Percentiles rank a stretch among this genome's conserved stretches.
These are phyloP conservation scores for Oreonectes daqikongensis DNA, from an alignment of 2,797 vertebrate genomes.

Conservation along the genomic window DNA sequence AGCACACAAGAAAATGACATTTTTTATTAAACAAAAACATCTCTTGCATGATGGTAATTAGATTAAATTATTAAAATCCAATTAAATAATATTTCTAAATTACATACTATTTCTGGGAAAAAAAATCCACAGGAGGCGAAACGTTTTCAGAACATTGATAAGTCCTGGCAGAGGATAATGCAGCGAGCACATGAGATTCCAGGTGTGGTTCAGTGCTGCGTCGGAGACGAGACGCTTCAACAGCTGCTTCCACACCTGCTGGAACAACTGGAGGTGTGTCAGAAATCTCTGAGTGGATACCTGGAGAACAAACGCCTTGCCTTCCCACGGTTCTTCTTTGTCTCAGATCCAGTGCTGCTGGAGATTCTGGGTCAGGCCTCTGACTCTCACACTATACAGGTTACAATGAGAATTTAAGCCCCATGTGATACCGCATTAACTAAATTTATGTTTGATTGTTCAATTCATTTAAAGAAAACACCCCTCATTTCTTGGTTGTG, in stretches of 20 bases:
- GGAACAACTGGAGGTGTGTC: slow-evolving; percentile 83
- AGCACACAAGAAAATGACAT: no score
- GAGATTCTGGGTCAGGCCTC: slow-evolving; percentile 88
- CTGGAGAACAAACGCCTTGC: slow-evolving; percentile 85
- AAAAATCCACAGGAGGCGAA: slow-evolving; percentile 76
- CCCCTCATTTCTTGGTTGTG: background rate
- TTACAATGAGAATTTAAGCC: slow-evolving; percentile 46
- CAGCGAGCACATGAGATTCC: slow-evolving; percentile 82
- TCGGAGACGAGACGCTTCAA: slow-evolving; percentile 82
- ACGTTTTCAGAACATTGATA: slow-evolving; percentile 86
- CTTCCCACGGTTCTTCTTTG: slow-evolving; percentile 88
- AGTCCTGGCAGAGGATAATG: slow-evolving; percentile 87
- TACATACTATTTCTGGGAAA: background rate
- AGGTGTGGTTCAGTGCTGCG: slow-evolving; percentile 82
- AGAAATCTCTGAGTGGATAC: slow-evolving; percentile 87
- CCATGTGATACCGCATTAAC: background rate
- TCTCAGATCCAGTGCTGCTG: slow-evolving; percentile 84
- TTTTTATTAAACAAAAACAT: no score
- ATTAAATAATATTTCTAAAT: no score
- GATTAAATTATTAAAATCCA: no score
- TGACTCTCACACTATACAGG: slow-evolving; percentile 87
- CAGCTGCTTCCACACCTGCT: slow-evolving; percentile 76
- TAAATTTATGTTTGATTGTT: background rate
- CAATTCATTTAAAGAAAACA: background rate
- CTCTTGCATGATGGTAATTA: no score